Conservation (phyloP, 2,113 vertebrate genomes). For the Arizona elegans region DNA sequence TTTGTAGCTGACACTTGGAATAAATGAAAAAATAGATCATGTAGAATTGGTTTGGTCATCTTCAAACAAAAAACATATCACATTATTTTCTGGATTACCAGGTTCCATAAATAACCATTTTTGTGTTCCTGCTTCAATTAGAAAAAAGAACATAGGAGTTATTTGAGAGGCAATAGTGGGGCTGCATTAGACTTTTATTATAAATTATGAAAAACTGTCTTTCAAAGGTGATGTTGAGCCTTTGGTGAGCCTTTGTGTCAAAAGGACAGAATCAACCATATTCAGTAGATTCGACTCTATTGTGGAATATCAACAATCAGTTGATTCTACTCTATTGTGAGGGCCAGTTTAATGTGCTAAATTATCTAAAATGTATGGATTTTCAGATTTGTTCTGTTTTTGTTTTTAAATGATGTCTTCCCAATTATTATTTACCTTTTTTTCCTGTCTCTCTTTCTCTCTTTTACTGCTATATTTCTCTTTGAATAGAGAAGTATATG, state of each 20-base stretch:
- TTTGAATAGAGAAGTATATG: constrained; percentile 84
- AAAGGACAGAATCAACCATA: background rate
- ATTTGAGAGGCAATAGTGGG: background rate
- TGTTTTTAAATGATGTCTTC: background rate
- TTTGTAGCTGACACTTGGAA: background rate
- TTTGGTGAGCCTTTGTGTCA: background rate
- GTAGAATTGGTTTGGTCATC: background rate
- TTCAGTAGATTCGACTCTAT: background rate
- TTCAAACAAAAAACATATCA: no score
- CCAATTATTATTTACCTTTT: background rate
- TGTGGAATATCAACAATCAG: background rate
- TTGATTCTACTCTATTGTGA: background rate
- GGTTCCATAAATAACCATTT: background rate
- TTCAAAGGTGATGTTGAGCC: background rate
- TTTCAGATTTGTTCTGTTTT: background rate
- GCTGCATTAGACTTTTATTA: background rate
- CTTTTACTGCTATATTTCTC: constrained; percentile 3
- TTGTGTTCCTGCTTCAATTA: background rate
- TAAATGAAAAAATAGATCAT: background rate
- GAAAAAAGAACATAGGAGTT: background rate
- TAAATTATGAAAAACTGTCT: background rate
- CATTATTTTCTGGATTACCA: background rate
- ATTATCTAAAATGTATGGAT: background rate
- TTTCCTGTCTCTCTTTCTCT: background rate
- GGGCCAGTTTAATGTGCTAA: background rate